phyloP scores from a whole-genome alignment of 2,113 vertebrate species.

The Vulpes lagopus region DNA sequence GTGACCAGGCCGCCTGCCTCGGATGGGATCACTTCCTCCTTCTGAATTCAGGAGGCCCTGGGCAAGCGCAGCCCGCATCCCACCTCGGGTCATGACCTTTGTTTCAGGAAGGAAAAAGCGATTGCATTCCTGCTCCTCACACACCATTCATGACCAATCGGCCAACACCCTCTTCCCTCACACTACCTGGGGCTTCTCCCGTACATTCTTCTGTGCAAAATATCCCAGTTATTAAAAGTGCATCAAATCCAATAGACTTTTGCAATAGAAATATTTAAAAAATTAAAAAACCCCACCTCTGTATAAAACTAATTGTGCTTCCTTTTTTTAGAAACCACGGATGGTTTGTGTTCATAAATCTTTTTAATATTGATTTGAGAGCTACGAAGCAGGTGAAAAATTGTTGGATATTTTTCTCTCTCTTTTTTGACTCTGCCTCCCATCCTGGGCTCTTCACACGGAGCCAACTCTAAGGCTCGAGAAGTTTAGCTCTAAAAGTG shows the following conservation, averaged over 20 bases:
- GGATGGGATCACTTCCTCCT: background rate
- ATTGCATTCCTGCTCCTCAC: background rate
- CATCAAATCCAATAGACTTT: slow-evolving; percentile 79
- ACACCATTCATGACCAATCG: background rate
- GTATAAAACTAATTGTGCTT: slow-evolving; percentile 89
- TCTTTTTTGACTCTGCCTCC: slow-evolving; percentile 60
- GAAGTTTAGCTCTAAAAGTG: slow-evolving; percentile 62
- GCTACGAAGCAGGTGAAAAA: slow-evolving; percentile 72
- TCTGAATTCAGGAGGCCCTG: background rate
- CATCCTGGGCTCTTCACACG: slow-evolving; percentile 52
- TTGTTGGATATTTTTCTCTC: slow-evolving; percentile 52
- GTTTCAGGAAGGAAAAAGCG: background rate
- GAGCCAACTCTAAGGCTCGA: slow-evolving; percentile 61
- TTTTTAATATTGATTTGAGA: slow-evolving; percentile 77
- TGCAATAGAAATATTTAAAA: slow-evolving; percentile 87
- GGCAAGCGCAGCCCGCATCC: background rate
- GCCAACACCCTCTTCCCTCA: slow-evolving; percentile 58
- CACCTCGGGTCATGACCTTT: background rate
- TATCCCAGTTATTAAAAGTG: slow-evolving; percentile 83
- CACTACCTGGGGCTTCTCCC: background rate
- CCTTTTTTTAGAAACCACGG: slow-evolving; percentile 83
- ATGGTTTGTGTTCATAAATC: slow-evolving; percentile 77
- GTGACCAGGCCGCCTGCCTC: background rate
- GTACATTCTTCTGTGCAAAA: slow-evolving; percentile 81
- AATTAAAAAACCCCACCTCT: slow-evolving; percentile 71